Conservation (phyloP, 2,113 vertebrate genomes). For the Colius striatus region DNA sequence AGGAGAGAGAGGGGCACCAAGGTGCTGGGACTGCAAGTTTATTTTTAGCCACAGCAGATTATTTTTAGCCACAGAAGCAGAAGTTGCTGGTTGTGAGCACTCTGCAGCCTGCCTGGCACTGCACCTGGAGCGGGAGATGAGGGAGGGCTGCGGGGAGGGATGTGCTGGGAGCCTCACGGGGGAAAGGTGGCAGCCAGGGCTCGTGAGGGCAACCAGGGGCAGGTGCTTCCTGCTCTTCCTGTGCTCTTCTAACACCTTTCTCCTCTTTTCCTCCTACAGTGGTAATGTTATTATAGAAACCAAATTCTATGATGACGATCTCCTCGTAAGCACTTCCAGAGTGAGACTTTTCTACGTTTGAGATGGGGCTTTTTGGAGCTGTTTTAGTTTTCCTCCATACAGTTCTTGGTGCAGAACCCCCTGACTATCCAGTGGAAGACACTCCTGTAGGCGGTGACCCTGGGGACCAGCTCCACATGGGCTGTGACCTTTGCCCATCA, state of each 20-base stretch:
- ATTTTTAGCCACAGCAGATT: neutral
- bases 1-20: neutral
- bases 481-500: slow-evolving; percentile 62
- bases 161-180: neutral
- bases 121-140: accelerated
- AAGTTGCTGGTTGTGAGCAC: neutral
- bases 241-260: neutral
- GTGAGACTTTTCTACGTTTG: slow-evolving; percentile 99
- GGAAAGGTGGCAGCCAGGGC: neutral
- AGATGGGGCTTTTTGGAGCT: slow-evolving; percentile 75
- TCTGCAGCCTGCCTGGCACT: neutral
- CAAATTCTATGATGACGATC: slow-evolving; percentile 97
- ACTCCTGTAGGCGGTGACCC: slow-evolving; percentile 63
- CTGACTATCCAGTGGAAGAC: slow-evolving; percentile 66
- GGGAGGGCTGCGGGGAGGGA: neutral
- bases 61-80: neutral
- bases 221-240: accelerated
- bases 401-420: slow-evolving; percentile 70
- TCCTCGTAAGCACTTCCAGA: slow-evolving; percentile 98
- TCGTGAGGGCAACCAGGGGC: neutral
- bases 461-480: slow-evolving; percentile 70
- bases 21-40: neutral
- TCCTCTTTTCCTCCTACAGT: slow-evolving; percentile 74
- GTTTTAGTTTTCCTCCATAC: slow-evolving; percentile 66
- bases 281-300: slow-evolving; percentile 99